Conservation (phyloP, 2,113 vertebrate species). For the Phaethornis superciliosus region DNA sequence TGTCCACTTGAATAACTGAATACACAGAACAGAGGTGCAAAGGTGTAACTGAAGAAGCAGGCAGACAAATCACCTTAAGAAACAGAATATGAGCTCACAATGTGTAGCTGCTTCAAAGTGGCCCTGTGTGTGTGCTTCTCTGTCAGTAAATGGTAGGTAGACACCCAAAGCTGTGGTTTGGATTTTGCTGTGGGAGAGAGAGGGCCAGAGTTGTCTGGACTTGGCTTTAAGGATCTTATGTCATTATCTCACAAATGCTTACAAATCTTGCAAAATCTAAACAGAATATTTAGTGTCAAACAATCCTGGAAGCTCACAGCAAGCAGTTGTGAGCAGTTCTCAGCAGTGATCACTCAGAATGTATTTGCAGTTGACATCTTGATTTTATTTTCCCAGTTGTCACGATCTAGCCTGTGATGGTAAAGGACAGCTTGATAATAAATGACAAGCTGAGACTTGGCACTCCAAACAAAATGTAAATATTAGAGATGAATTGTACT, state of each 20-base stretch:
- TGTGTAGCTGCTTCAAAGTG: neutral
- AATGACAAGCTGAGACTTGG: neutral
- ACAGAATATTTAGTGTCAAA: neutral
- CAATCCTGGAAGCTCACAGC: neutral
- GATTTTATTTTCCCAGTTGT: neutral
- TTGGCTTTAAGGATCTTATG: neutral
- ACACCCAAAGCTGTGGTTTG: neutral
- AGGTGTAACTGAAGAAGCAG: neutral
- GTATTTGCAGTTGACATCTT: neutral
- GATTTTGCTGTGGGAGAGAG: neutral
- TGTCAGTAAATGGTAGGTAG: neutral
- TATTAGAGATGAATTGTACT: neutral
- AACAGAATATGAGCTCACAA: neutral
- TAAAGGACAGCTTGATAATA: neutral
- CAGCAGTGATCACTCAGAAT: neutral
- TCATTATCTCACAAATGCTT: neutral
- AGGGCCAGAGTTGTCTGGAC: neutral
- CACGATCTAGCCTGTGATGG: neutral
- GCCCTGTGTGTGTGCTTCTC: neutral
- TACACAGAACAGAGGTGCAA: neutral
- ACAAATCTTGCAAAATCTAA: neutral
- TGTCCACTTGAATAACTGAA: neutral
- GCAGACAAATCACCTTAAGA: neutral
- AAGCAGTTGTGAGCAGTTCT: neutral
- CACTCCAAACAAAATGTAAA: neutral